Evolutionary conservation across 2,888 invertebrate genomes (phyloP), one percentile per base, ranked within the genome.

Genomic region (Meloe dianella): DNA sequence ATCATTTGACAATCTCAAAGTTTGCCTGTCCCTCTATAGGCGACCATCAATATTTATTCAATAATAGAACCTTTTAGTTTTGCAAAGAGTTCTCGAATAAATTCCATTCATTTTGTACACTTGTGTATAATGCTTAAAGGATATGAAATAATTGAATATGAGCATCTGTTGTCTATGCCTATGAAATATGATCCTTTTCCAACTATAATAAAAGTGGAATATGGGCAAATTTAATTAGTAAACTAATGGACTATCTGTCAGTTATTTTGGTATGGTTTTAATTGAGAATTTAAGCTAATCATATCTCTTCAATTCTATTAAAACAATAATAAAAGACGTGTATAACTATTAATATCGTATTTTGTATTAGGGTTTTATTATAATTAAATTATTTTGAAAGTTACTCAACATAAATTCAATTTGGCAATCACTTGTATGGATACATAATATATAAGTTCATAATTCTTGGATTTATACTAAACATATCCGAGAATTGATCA

Each of bases 191-290:
- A 54, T 24, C 54, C 12, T 22, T 22, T 20, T 47, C 24, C 17
- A 47, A 47, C 20, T 47, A 12, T 54, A 14, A 24, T 24, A 14
- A 6, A 24, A 54, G 14, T 54, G 54, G 54, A 24, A n/a, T 3
- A 54, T 54, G 24, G 14, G 54, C 54, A 27, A 54, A 24, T 54
- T 54, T 27, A 54, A 54, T 54, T 27, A 27, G 54, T 54, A 2
- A 27, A 27, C 54, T 54, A 54, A 54, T 54, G 54, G 54, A 54
- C 27, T 54, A n/a, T 10, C 54, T 14, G 54, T 24, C 24, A 14
- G 24, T 54, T 22, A 1, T 0, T 5, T 7, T 4, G 41, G 5
- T 41, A 32, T 2, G 24, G 22, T 27, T 54, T 54, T 54, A 54
- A 54, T 54, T 27, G 54, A 27, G 27, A 27, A 24, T 27, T 54